Conservation (phyloP, 2,888 invertebrate genomes). For the Ferdinandea cuprea region DNA sequence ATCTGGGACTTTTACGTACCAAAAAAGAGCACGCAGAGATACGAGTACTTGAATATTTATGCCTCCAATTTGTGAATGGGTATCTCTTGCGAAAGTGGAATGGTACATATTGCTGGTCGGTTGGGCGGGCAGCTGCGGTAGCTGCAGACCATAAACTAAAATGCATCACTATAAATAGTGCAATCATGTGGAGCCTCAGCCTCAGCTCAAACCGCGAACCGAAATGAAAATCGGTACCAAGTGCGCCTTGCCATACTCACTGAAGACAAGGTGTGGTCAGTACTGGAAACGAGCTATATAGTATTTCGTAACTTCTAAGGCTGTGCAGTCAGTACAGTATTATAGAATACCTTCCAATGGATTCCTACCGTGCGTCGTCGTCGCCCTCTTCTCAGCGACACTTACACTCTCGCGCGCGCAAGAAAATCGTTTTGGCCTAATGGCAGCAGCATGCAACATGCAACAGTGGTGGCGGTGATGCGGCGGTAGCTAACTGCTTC, state of each 20-base stretch:
- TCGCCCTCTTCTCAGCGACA: constrained; percentile 63
- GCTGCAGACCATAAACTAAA: constrained; percentile 74
- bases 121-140: constrained; percentile 75
- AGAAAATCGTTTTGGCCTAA: constrained; percentile 71
- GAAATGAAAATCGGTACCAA: constrained; percentile 71
- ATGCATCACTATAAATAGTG: constrained; percentile 75
- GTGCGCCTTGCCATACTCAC: constrained; percentile 67
- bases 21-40: constrained; percentile 38
- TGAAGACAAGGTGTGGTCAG: constrained; percentile 75
- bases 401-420: constrained; percentile 61
- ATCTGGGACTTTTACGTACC: constrained; percentile 40
- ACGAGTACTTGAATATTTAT: constrained; percentile 61
- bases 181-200: constrained; percentile 72
- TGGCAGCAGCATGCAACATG: constrained; percentile 52
- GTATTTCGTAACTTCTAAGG: constrained; percentile 73
- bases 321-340: constrained; percentile 52
- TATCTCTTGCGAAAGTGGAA: constrained; percentile 73
- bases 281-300: constrained; percentile 73
- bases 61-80: constrained; percentile 74
- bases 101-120: constrained; percentile 59
- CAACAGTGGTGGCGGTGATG: constrained; percentile 32
- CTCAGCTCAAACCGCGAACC: constrained; percentile 54
- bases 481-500: constrained; percentile 61
- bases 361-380: constrained; percentile 33
- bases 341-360: constrained; percentile 69